Percentiles rank a stretch among this genome's conserved stretches.
These are phyloP conservation scores for Balaeniceps rex DNA, from an alignment of 2,113 vertebrate species.

Conservation along the genomic window DNA sequence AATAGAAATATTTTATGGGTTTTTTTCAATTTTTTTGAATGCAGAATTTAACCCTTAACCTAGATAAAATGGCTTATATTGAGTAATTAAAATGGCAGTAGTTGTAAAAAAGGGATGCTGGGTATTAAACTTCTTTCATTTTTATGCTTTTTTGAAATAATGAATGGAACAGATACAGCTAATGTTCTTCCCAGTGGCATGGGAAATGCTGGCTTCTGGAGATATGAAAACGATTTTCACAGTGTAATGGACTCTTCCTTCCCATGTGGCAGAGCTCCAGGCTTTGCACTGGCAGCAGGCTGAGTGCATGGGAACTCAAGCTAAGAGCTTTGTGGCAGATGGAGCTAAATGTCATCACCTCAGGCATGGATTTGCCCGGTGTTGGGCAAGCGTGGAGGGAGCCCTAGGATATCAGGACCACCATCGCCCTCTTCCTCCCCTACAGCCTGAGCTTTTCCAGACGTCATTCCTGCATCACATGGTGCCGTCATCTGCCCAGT, in stretches of 20 bases:
- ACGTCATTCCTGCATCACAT: not conserved
- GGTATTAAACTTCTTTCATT: not conserved
- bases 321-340: not conserved
- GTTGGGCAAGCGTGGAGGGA: not conserved
- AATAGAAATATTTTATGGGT: not conserved
- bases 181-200: not conserved
- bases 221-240: not conserved
- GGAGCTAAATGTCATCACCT: not conserved
- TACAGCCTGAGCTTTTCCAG: not conserved
- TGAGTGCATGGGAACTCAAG: not conserved
- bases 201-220: constrained; percentile 18
- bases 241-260: not conserved
- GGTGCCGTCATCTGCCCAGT: accelerated
- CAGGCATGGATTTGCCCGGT: not conserved
- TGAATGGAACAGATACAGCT: not conserved
- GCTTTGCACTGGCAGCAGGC: not conserved
- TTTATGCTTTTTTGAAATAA: not conserved
- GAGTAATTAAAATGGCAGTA: not conserved
- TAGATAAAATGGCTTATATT: not conserved
- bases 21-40: not conserved
- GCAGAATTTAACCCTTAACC: not conserved
- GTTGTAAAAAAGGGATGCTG: not conserved
- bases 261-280: constrained; percentile 2
- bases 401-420: not conserved
- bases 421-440: not conserved